These are phyloP conservation scores for Cotesia glomerata DNA, from an alignment of 1,140 invertebrate species.

Conservation along the genomic window DNA sequence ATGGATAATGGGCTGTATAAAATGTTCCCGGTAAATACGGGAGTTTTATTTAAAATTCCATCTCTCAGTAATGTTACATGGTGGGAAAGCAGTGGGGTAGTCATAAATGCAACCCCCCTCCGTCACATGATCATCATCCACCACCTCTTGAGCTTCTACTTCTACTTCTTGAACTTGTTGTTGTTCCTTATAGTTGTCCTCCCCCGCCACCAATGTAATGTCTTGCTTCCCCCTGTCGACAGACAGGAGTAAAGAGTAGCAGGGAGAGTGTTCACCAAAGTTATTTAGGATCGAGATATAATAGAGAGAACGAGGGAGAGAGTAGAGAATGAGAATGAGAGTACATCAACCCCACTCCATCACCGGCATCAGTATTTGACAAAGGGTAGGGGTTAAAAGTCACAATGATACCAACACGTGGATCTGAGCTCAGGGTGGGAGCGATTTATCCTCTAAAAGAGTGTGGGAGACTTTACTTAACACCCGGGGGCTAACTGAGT, in stretches of 20 bases:
- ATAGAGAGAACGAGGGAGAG: constrained; percentile 37
- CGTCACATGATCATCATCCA: background rate
- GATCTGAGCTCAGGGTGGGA: constrained; percentile 1
- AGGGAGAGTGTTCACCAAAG: constrained; percentile 51
- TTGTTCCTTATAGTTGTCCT: background rate
- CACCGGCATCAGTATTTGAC: constrained; percentile 30
- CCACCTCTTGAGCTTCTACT: background rate
- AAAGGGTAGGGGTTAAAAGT: constrained; percentile 25
- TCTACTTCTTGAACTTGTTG: no score
- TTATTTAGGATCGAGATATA: constrained; percentile 40
- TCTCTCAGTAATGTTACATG: background rate
- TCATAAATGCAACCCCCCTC: background rate
- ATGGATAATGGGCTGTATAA: background rate
- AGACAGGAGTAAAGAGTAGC: constrained; percentile 38
- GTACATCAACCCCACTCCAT: constrained; percentile 37
- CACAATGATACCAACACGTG: constrained; percentile 3
- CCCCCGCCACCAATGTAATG: constrained; percentile 1
- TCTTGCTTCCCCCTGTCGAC: constrained; percentile 10
- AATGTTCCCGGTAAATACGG: background rate
- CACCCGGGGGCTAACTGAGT: background rate
- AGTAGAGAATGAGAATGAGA: background rate
- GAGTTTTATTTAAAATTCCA: background rate
- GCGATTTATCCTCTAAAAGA: background rate
- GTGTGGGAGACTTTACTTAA: background rate
- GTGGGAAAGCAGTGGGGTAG: background rate